phyloP scores from a whole-genome alignment of 2,113 vertebrate species.

The Nothocercus nigrocapillus region DNA sequence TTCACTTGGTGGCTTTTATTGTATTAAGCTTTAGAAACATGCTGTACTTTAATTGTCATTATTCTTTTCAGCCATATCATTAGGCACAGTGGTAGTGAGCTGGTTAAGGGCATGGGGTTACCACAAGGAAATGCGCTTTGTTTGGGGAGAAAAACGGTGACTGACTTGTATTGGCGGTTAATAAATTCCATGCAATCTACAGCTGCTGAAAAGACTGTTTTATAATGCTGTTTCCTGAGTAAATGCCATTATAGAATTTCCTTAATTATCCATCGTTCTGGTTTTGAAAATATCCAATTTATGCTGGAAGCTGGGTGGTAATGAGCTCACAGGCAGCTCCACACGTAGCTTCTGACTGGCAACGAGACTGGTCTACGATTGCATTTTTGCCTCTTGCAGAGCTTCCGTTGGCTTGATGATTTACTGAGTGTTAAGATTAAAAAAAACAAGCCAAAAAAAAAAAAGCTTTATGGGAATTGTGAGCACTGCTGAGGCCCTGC shows the following conservation, averaged over 20 bases:
- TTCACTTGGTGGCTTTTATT: not conserved
- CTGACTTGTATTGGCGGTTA: not conserved
- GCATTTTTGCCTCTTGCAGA: not conserved
- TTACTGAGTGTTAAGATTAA: not conserved
- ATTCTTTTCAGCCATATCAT: not conserved
- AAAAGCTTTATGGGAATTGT: not conserved
- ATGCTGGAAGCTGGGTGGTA: not conserved
- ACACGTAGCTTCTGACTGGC: not conserved
- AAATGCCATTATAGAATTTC: slow-evolving; percentile 25
- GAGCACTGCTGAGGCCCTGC: not conserved
- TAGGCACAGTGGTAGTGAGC: not conserved
- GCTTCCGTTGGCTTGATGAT: not conserved
- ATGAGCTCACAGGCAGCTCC: slow-evolving; percentile 13
- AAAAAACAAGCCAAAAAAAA: not conserved
- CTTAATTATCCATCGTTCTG: slow-evolving; percentile 27
- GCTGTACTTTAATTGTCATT: not conserved
- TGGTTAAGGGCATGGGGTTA: not conserved
- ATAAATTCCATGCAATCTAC: not conserved
- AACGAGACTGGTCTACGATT: not conserved
- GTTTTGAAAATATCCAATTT: slow-evolving; percentile 5
- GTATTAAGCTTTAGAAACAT: slow-evolving; percentile 33
- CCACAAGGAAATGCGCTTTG: not conserved
- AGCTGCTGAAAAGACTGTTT: not conserved
- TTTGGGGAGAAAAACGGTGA: not conserved
- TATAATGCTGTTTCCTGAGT: not conserved